Percentiles rank a stretch among this genome's conserved stretches.
Conservation (phyloP, 1,140 invertebrate genomes). For the Caenorhabditis inopinata region DNA sequence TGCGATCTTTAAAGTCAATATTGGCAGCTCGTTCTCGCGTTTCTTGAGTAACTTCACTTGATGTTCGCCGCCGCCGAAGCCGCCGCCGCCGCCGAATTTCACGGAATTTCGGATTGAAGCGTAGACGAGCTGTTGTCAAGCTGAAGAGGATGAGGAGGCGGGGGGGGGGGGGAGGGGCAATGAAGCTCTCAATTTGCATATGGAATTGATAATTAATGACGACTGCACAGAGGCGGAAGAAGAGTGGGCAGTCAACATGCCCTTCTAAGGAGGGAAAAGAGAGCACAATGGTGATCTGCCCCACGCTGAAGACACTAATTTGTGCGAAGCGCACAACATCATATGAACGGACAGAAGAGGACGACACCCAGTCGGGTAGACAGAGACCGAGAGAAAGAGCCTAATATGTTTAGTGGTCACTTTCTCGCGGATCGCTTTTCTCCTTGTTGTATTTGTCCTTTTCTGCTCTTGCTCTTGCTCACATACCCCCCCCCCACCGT, state of each 20-base stretch:
- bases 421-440: slow-evolving; percentile 32
- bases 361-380: neutral
- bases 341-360: neutral
- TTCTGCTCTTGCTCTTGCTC: neutral
- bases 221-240: neutral
- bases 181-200: slow-evolving; percentile 24
- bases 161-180: no score
- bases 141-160: no score
- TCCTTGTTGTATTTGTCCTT: slow-evolving; percentile 22
- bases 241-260: slow-evolving; percentile 2
- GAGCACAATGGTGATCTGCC: neutral
- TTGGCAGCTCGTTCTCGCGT: no score
- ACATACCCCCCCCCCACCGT: neutral
- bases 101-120: no score
- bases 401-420: slow-evolving; percentile 28
- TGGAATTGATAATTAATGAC: slow-evolving; percentile 30
- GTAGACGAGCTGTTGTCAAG: no score
- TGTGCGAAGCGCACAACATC: neutral
- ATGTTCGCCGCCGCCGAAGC: no score
- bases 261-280: neutral
- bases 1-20: no score
- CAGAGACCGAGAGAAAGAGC: neutral
- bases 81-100: no score
- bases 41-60: no score
- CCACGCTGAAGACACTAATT: no score